A percentile compares a stretch with the other conserved stretches of the same genome.
Evolutionary conservation across 1,140 invertebrate species (phyloP).

Genomic region (Aphis craccivora): DNA sequence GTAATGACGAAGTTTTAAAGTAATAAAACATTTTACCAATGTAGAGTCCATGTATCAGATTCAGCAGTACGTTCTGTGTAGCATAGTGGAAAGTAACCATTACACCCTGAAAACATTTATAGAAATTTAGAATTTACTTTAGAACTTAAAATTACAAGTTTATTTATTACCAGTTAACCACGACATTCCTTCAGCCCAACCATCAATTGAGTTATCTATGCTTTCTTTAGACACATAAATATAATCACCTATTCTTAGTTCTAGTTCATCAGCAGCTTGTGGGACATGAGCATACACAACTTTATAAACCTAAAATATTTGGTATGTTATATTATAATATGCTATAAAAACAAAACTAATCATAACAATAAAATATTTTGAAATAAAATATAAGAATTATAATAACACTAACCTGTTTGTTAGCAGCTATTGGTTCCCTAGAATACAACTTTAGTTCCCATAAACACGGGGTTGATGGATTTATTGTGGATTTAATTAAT

Average conservation of each 20-base stretch:
- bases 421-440: slow-evolving; percentile 76
- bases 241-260: slow-evolving; percentile 84
- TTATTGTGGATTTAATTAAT: slow-evolving; percentile 74
- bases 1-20: not conserved
- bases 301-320: slow-evolving; percentile 73
- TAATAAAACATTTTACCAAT: slow-evolving; percentile 66
- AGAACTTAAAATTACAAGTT: not conserved
- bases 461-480: slow-evolving; percentile 70
- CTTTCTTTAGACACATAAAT: slow-evolving; percentile 81
- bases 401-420: slow-evolving; percentile 72
- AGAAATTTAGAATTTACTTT: not conserved
- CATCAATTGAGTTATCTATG: slow-evolving; percentile 76
- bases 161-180: slow-evolving; percentile 80
- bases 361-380: not conserved
- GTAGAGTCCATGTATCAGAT: slow-evolving; percentile 89
- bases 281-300: slow-evolving; percentile 82
- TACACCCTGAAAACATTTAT: slow-evolving; percentile 63
- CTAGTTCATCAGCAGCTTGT: slow-evolving; percentile 81
- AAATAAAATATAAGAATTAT: not conserved
- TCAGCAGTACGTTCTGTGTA: slow-evolving; percentile 84
- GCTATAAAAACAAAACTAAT: not conserved
- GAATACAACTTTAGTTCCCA: slow-evolving; percentile 91
- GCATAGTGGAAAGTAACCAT: slow-evolving; percentile 80
- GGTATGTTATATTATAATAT: not conserved
- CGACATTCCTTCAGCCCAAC: slow-evolving; percentile 86